These are phyloP conservation scores for Leptocoma aspasia DNA, from an alignment of 2,113 vertebrate species.

Conservation along the genomic window DNA sequence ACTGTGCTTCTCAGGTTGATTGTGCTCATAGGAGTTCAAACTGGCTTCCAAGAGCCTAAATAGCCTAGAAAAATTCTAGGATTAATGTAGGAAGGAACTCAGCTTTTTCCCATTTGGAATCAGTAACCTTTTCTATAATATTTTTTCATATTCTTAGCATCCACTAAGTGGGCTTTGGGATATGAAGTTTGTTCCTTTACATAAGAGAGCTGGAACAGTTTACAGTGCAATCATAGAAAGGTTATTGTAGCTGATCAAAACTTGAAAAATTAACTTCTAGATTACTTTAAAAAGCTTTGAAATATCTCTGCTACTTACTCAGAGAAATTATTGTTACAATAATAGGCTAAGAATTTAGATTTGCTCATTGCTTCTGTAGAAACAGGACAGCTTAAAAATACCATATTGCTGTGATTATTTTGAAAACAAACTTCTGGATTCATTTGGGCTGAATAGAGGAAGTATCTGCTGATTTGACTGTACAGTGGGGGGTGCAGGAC, in stretches of 20 bases:
- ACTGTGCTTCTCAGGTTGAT: conserved; percentile 56
- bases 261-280: conserved; percentile 24
- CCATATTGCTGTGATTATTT: background rate
- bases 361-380: conserved; percentile 4
- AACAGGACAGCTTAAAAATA: background rate
- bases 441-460: background rate
- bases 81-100: background rate
- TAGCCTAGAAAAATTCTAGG: background rate
- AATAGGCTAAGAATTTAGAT: background rate
- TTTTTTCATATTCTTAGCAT: conserved; percentile 12
- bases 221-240: conserved; percentile 51
- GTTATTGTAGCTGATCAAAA: conserved; percentile 26
- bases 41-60: background rate
- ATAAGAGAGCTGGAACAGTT: conserved; percentile 31
- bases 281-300: background rate
- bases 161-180: background rate
- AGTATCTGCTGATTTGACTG: background rate
- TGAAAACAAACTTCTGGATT: conserved; percentile 2
- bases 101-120: background rate
- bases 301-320: background rate
- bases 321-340: background rate
- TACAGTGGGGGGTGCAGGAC: background rate
- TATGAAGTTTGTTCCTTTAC: conserved; percentile 40
- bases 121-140: conserved; percentile 35
- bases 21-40: background rate